Percentiles rank a stretch among this genome's conserved stretches.
These are phyloP conservation scores for Cataglyphis hispanica DNA, from an alignment of 1,140 invertebrate genomes.

Conservation along the genomic window DNA sequence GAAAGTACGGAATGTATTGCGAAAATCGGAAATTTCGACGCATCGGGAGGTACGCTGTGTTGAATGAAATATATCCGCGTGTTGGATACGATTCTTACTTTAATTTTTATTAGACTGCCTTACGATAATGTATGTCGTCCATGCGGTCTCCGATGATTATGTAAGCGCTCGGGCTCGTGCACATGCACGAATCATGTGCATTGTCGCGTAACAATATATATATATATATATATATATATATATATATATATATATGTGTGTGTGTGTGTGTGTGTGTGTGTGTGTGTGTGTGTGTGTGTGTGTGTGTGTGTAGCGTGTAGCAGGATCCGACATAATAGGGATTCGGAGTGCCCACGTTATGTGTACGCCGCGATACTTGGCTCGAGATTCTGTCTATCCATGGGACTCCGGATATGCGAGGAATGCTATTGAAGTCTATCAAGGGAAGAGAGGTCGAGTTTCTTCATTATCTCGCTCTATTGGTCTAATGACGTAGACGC, in stretches of 20 bases:
- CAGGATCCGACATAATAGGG: conserved; percentile 66
- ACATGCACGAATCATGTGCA: conserved; percentile 66
- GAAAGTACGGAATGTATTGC: background rate
- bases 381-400: conserved; percentile 58
- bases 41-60: background rate
- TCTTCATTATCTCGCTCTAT: conserved; percentile 79
- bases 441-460: conserved; percentile 71
- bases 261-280: too few relatives aligned
- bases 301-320: conserved; percentile 61
- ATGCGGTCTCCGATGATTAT: conserved; percentile 59
- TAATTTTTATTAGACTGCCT: background rate
- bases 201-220: conserved; percentile 64
- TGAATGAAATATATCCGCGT: background rate
- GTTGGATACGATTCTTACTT: background rate
- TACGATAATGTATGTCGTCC: conserved; percentile 13
- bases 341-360: conserved; percentile 61
- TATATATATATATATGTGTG: conserved; percentile 20
- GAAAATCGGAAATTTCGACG: background rate
- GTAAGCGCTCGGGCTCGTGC: conserved; percentile 43
- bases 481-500: conserved; percentile 70
- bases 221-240: conserved; percentile 7
- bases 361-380: conserved; percentile 68
- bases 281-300: too few relatives aligned
- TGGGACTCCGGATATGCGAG: conserved; percentile 67
- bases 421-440: conserved; percentile 81